Base-by-base conservation (phyloP, 2,113 vertebrate genomes). In the Nothoprocta perdicaria region DNA sequence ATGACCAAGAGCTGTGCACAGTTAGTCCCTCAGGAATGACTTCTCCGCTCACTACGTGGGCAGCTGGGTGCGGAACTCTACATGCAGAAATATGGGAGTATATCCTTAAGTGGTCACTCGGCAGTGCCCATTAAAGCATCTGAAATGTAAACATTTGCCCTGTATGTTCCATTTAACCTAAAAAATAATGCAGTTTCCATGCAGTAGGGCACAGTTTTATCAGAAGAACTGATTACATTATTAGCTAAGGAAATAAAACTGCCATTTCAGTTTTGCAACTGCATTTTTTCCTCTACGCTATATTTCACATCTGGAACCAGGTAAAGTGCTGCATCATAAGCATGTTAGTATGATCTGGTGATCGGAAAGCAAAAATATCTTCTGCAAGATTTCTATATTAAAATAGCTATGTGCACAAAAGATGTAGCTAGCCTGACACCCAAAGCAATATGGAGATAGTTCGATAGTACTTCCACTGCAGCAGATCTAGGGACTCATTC, bases 111-210 rank as follows among this genome's bases (percentile, higher is more conserved):
- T 94, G 96, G 77, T 96, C 86, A 2, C 93, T 97, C 95, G 68
- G 43, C 92, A 63, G 87, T 95, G 92, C 86, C 88, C 95, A 96
- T 83, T 88, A 97, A 95, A 94, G 88, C 66, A 92, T 94, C 84
- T 94, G 93, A 96, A 97, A 97, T 95, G 95, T 93, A 97, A 97
- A 96, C 77, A 5, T 78, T 94, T 90, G 62, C 95, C 24, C 11
- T 74, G 87, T 86, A 78, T 55, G 92, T 90, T 79, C 89, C 80
- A 77, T 38, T 89, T 89, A 93, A 91, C 94, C 88, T 91, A 95
- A 80, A 96, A 97, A 97, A 97, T 80, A 90, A 90, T 43, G 45
- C 63, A 17, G 60, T 92, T 95, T 96, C 89, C 96, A 97, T 96
- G 97, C 95, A 97, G 89, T 9, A 93, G 92, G 89, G 78, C 86